These are phyloP conservation scores for Nemoura dubitans DNA, from an alignment of 2,888 invertebrate species.

Conservation along the genomic window DNA sequence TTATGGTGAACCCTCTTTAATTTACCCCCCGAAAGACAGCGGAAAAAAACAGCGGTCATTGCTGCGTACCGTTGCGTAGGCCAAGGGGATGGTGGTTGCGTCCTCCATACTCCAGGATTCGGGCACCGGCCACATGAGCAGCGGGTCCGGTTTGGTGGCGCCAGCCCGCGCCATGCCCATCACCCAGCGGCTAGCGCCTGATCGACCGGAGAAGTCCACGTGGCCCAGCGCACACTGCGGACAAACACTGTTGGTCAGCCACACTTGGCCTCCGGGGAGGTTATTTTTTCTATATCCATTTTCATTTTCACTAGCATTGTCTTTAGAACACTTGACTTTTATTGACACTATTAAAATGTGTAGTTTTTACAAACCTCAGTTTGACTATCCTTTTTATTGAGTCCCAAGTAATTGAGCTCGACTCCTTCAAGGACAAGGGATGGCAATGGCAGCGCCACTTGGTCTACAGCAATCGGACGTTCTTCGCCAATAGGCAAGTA, in stretches of 20 bases:
- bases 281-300: too few relatives aligned
- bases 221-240: constrained; percentile 35
- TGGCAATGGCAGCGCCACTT: neutral
- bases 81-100: constrained; percentile 65
- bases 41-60: too few relatives aligned
- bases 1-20: too few relatives aligned
- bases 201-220: constrained; percentile 35
- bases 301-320: too few relatives aligned
- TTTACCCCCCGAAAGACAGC: too few relatives aligned
- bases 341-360: neutral
- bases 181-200: constrained; percentile 14
- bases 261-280: too few relatives aligned
- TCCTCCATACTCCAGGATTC: constrained; percentile 63
- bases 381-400: constrained; percentile 32
- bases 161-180: constrained; percentile 29
- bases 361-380: neutral
- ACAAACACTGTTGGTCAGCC: too few relatives aligned
- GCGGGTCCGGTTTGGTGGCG: constrained; percentile 51
- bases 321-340: too few relatives aligned
- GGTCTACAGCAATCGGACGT: neutral
- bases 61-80: constrained; percentile 62
- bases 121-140: constrained; percentile 63
- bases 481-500: neutral
- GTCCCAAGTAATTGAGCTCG: constrained; percentile 35
- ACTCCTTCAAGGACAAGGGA: constrained; percentile 32